phyloP scores from a whole-genome alignment of 2,888 invertebrate genomes.

The Andrena hattorfiana region DNA sequence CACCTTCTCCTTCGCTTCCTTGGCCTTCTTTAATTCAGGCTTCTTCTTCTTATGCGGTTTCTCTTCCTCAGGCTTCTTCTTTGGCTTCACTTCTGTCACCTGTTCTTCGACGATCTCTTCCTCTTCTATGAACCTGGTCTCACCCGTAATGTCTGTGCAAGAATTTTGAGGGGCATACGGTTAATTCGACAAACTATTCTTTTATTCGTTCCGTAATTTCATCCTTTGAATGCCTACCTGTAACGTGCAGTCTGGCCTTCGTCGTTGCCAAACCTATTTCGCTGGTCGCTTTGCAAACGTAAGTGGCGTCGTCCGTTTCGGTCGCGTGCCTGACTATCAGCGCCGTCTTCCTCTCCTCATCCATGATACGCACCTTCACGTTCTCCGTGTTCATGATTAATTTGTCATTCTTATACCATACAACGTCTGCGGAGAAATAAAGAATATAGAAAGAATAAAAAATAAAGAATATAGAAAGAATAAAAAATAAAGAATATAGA shows the following conservation, averaged over 20 bases:
- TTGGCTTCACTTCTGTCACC: conserved; percentile 72
- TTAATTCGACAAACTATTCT: background rate
- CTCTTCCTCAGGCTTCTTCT: conserved; percentile 65
- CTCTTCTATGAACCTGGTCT: conserved; percentile 38
- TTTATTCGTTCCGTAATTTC: background rate
- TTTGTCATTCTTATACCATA: conserved; percentile 95
- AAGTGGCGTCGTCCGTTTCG: conserved; percentile 90
- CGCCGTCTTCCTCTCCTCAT: conserved; percentile 88
- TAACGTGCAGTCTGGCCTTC: conserved; percentile 91
- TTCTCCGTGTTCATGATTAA: conserved; percentile 91
- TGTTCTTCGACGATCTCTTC: conserved; percentile 68
- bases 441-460: background rate
- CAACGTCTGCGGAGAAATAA: conserved; percentile 88
- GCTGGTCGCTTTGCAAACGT: conserved; percentile 94
- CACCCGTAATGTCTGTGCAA: conserved; percentile 85
- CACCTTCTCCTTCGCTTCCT: conserved; percentile 85
- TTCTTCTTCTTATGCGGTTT: conserved; percentile 80
- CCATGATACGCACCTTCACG: conserved; percentile 89
- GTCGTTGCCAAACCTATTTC: conserved; percentile 93
- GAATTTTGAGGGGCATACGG: background rate
- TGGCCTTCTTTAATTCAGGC: conserved; percentile 85
- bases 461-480: background rate
- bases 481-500: background rate
- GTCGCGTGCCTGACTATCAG: conserved; percentile 89
- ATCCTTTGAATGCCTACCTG: conserved; percentile 78